Evolutionary conservation across 1,140 invertebrate species (phyloP), one percentile per base, ranked within the genome.

Genomic region (Teleogryllus occipitalis): DNA sequence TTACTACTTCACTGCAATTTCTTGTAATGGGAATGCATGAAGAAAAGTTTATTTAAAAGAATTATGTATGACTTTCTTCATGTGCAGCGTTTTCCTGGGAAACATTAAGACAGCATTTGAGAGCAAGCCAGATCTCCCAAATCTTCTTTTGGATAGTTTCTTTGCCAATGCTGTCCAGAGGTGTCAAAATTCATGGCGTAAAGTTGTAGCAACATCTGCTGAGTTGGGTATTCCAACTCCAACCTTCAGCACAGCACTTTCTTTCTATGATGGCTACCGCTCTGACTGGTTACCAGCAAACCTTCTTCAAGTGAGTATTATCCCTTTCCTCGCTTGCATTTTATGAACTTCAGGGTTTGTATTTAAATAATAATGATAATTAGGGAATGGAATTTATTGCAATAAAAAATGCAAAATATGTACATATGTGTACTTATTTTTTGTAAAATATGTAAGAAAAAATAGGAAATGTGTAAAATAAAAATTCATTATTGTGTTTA

Each of bases 81-180:
- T 81, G 48, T 81, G 78, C 85, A 95, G 96, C 85, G 94, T 91
- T 0, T 99, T 99, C 86, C 88, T 99, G 79, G 97, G 97, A 47
- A 97, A 99, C 85, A 99, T 99, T 82, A 99, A 99, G 88, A 87
- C 91, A 73, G 98, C 98, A 0, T 99, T 97, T 86, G 95, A 97
- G 79, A 94, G 96, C 82, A 96, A 99, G 87, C 94, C 96, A 8
- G 88, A 94, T 77, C 87, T 99, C 8, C 90, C 90, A 0, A 99
- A 98, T 86, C 88, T 99, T n/a, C 87, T 99, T 47, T 84, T 99
- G 80, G 98, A 99, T 84, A 92, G 96, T 12, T 99, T 98, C 89
- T 99, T 99, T 87, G 90, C 91, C 22, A 89, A 93, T 72, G 97
- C 95, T 6, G 94, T 99, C 81, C 88, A 90, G 7, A 89, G 91